phyloP scores from a whole-genome alignment of 2,888 invertebrate genomes.

The Oscheius onirici region DNA sequence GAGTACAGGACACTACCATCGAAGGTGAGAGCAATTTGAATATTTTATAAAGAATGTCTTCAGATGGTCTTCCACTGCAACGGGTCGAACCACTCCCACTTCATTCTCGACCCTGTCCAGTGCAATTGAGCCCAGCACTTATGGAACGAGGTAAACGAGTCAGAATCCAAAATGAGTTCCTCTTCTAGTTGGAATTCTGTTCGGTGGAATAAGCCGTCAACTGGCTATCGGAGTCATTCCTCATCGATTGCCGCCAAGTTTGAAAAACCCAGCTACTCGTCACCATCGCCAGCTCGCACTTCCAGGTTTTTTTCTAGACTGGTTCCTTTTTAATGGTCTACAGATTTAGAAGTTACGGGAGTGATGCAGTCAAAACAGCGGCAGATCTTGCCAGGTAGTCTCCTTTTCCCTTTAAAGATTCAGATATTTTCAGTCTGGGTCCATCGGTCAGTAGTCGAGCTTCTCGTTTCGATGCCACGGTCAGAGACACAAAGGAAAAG shows the following conservation, averaged over 20 bases:
- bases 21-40: slow-evolving; percentile 1
- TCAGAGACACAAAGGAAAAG: slow-evolving; percentile 47
- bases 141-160: slow-evolving; percentile 41
- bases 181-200: slow-evolving; percentile 68
- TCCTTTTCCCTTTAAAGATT: too few species aligned
- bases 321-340: background rate
- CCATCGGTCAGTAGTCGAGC: slow-evolving; percentile 54
- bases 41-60: background rate
- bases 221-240: slow-evolving; percentile 42
- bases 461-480: slow-evolving; percentile 57
- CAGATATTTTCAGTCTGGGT: slow-evolving; percentile 42
- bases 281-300: slow-evolving; percentile 9
- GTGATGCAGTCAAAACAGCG: slow-evolving; percentile 13
- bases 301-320: background rate
- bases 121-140: slow-evolving; percentile 51
- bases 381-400: slow-evolving; percentile 10
- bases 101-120: slow-evolving; percentile 39
- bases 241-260: slow-evolving; percentile 48
- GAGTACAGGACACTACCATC: slow-evolving; percentile 35
- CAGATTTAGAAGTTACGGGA: background rate
- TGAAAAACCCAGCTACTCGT: slow-evolving; percentile 40
- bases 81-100: slow-evolving; percentile 39
- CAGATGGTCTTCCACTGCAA: slow-evolving; percentile 45
- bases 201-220: slow-evolving; percentile 62
- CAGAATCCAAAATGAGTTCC: background rate